Conservation (phyloP, 2,113 vertebrate species). For the Raja brachyura region DNA sequence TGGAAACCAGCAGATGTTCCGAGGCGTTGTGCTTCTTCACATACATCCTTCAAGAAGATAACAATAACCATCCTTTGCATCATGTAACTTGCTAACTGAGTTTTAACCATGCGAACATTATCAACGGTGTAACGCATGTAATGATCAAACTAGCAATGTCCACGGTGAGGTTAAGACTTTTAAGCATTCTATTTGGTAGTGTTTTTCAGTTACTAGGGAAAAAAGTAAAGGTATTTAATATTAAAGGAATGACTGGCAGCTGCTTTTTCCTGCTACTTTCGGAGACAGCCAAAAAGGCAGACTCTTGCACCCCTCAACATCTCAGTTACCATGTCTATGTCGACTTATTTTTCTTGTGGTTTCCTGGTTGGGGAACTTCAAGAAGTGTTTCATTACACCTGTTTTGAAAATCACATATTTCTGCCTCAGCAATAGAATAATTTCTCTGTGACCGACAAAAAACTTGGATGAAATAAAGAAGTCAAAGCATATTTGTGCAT, state of each 20-base stretch:
- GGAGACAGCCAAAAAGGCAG: background rate
- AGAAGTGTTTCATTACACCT: background rate
- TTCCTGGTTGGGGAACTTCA: background rate
- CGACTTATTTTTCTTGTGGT: constrained; percentile 12
- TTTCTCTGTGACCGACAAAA: background rate
- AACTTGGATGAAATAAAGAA: background rate
- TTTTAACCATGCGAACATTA: background rate
- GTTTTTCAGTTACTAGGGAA: background rate
- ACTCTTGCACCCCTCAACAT: background rate
- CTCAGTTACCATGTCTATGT: background rate
- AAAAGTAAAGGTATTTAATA: background rate
- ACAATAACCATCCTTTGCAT: background rate
- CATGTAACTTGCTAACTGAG: background rate
- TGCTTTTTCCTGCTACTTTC: background rate
- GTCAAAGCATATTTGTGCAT: background rate
- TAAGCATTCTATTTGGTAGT: background rate
- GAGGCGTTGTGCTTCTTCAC: constrained; percentile 66
- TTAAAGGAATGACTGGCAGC: too few species aligned
- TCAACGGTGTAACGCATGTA: background rate
- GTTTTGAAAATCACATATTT: background rate
- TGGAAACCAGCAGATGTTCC: constrained; percentile 70
- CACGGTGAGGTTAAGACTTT: background rate
- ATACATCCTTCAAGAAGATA: constrained; percentile 69
- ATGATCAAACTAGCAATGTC: background rate
- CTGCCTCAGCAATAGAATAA: background rate